Evolutionary conservation across 2,113 vertebrate species (phyloP), one percentile per base, ranked within the genome.

Genomic region (Bubo scandiacus): DNA sequence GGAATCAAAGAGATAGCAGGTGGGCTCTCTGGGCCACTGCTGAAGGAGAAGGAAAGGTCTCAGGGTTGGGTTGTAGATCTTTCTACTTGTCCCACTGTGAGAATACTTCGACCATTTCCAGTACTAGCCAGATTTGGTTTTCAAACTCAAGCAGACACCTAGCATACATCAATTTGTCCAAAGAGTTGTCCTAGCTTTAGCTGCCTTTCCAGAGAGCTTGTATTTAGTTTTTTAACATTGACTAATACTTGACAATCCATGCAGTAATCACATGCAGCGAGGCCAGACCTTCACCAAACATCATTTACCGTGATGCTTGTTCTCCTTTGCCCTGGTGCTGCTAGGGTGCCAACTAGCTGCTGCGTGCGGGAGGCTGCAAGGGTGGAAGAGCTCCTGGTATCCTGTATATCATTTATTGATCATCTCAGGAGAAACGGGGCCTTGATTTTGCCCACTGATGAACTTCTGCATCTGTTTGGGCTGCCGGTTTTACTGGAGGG

Each of bases 21-120:
- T 62, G 38, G 8, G 15, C 6, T 62, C 27, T 61, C 27, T 58
- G n/a, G 59, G 10, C 17, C 15, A 5, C 11, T 1, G 0, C 2
- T 87, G 38, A 47, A 86, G 19, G n/a, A 77, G n/a, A 54, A 57
- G 27, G 19, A 70, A 58, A 54, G 7, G 25, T 66, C 55, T 81
- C 16, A 9, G 58, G 20, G 12, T 2, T 40, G 55, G 16, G 45
- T 8, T 90, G 34, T 8, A 77, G 62, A 36, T 43, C 21, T 61
- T 88, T 66, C 22, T 85, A 19, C 9, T 57, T 85, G n/a, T 34
- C 16, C 6, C 3, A 2, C 30, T 65, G 14, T 26, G 52, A 43
- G 58, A 80, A 45, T 13, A 47, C 14, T 68, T 32, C 29, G 42
- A 62, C 26, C 1, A 0, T 59, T 74, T 80, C 75, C 54, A 83